Base-by-base conservation (phyloP, 1,140 invertebrate species). In the Coenobita brevimanus region DNA sequence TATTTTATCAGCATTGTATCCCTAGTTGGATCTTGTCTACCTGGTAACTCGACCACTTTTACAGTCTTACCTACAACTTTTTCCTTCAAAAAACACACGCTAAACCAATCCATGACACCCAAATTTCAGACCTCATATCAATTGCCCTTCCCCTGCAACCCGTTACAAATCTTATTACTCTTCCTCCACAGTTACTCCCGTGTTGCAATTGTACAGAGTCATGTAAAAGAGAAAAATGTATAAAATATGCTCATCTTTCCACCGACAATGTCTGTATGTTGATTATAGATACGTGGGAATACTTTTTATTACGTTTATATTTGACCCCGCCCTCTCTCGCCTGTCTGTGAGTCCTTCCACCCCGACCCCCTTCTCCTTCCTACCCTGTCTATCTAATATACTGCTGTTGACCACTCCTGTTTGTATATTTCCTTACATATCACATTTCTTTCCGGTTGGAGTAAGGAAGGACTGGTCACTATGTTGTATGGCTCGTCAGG, bases 341-440 rank as follows among this genome's bases (percentile, higher is more conserved):
- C 64, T 69, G 80, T 82, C 80, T 69, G 64, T 82, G 41, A 50
- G 2, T 36, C 64, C 27, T 41, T 41, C 38, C 13, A 24, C 27
- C 38, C 27, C 33, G 21, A 57, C 33, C 33, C 46, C 33, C 46
- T 60, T 36, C 24, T 27, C 54, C 57, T 27, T 62, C 30, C 57
- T 54, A 36, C 24, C 57, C 27, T 30, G 13, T 81, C 30, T 81
- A 46, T 62, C 30, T 81, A 8, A 50, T 50, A 50, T 50, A 41
- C 27, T 38, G 46, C 75, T 86, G 41, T 85, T 43, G 27, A 69
- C 27, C n/a, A 62, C 57, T 50, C 67, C 62, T 80, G 33, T 78
- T 67, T 86, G 75, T 86, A 86, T 64, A 79, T 69, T 79, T 86
- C 76, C 84, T 60, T 80, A 86, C 84, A 86, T 86, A 86, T 86